Percentiles rank a stretch among this genome's conserved stretches.
These are phyloP conservation scores for Sebastes variabilis DNA, from an alignment of 2,797 vertebrate species.

Conservation along the genomic window DNA sequence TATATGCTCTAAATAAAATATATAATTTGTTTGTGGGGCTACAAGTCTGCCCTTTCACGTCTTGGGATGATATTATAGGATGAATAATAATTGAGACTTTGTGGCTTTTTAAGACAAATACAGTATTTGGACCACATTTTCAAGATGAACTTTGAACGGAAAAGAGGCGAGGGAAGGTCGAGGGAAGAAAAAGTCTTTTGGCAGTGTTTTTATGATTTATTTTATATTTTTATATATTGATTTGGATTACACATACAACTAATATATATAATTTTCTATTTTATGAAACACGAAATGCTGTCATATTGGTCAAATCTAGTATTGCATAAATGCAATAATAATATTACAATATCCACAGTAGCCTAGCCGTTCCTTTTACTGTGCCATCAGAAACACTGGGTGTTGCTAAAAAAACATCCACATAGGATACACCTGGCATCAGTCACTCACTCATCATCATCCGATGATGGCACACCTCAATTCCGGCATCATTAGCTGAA, in stretches of 20 bases:
- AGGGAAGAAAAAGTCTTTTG: background rate
- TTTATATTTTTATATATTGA: background rate
- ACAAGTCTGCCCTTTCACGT: background rate
- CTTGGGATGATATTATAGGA: too few species aligned
- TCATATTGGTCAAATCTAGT: background rate
- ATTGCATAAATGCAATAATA: background rate
- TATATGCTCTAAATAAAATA: background rate
- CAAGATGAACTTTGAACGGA: accelerated
- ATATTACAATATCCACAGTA: background rate
- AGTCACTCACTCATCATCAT: background rate
- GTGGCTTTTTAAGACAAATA: accelerated
- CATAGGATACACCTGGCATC: constrained; percentile 32
- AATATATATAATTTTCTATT: background rate
- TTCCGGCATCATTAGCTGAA: constrained; percentile 1
- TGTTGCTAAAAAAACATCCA: background rate
- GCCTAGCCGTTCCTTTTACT: background rate
- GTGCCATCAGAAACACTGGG: background rate
- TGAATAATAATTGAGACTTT: background rate
- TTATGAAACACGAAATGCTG: background rate
- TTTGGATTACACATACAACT: background rate
- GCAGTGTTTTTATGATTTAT: background rate
- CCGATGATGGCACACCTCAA: background rate
- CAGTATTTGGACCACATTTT: too few species aligned
- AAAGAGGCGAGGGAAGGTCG: too few species aligned
- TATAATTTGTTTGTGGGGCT: background rate